Evolutionary conservation across 2,113 vertebrate genomes (phyloP), one percentile per base, ranked within the genome.

Genomic region (Mesoclemmys tuberculata): DNA sequence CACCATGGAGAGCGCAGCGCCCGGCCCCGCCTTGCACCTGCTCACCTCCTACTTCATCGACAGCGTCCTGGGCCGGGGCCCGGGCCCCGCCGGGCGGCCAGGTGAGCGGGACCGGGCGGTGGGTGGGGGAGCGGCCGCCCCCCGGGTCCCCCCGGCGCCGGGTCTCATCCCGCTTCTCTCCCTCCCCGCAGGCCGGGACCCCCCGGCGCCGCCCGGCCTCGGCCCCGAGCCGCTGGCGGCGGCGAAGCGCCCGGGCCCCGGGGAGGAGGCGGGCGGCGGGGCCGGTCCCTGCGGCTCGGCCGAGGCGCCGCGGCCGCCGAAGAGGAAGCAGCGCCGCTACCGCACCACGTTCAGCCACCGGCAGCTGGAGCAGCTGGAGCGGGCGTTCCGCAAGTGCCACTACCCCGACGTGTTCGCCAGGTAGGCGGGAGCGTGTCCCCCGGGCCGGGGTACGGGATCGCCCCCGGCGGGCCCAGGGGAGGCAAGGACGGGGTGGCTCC

Each of bases 291-390:
- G 29, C 8, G 27, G 77, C 10, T n/a, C 31, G 51, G 4, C 85
- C 2, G 31, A 35, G 8, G 8, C 44, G 16, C 3, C 91, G 31
- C 95, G 52, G 0, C 27, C 46, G 1, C n/a, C 2, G 5, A 96
- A 89, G 56, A 96, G 95, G 35, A 98, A 96, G 51, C 97, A 93
- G 94, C 97, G 97, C 71, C 97, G 97, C 18, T 85, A 89, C 93
- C 97, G 98, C 68, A 98, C 96, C 38, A 88, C 87, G 1, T 98
- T 98, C 95, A 98, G 97, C 84, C 90, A 56, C 52, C 22, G 93
- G n/a, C 98, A 98, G 90, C 92, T 98, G 88, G 97, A 95, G 80
- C 98, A 98, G 81, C 92, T 99, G 93, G 98, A 98, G 94, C 88
- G 87, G 7, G 85, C 94, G 51, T 98, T 98, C 96, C 87, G 80